Conservation (phyloP, 2,113 vertebrate species). For the Naja naja region DNA sequence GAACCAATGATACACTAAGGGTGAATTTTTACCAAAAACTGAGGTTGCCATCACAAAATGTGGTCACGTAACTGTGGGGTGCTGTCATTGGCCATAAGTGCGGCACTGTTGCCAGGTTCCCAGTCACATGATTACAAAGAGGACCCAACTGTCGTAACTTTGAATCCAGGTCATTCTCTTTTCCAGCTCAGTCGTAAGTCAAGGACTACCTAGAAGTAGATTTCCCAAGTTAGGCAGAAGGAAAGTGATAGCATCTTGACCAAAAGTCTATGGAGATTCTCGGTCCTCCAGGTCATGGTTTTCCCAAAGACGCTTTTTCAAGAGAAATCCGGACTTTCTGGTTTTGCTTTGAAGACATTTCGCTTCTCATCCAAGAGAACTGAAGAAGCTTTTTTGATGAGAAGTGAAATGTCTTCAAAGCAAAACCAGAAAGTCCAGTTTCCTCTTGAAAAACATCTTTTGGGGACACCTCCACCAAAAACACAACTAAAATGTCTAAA, state of each 20-base stretch:
- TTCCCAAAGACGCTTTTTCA: no score
- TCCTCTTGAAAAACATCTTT: no score
- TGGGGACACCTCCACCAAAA: neutral
- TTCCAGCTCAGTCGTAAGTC: neutral
- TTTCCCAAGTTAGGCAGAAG: neutral
- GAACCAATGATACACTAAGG: neutral
- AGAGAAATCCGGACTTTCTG: no score
- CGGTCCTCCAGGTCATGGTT: no score
- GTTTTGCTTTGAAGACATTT: no score
- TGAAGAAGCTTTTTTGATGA: no score
- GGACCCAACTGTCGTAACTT: neutral
- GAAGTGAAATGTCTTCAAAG: no score
- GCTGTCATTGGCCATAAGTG: neutral
- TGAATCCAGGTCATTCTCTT: neutral
- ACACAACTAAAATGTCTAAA: neutral
- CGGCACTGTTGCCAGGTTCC: neutral
- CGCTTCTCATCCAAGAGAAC: no score
- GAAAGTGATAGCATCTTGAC: neutral
- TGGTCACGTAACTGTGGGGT: neutral
- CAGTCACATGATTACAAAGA: neutral
- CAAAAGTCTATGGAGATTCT: neutral
- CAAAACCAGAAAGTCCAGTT: no score
- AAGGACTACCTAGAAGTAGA: neutral
- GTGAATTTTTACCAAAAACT: neutral
- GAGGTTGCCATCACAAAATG: neutral